phyloP scores from a whole-genome alignment of 2,113 vertebrate species.

The Aspidoscelis tigris region DNA sequence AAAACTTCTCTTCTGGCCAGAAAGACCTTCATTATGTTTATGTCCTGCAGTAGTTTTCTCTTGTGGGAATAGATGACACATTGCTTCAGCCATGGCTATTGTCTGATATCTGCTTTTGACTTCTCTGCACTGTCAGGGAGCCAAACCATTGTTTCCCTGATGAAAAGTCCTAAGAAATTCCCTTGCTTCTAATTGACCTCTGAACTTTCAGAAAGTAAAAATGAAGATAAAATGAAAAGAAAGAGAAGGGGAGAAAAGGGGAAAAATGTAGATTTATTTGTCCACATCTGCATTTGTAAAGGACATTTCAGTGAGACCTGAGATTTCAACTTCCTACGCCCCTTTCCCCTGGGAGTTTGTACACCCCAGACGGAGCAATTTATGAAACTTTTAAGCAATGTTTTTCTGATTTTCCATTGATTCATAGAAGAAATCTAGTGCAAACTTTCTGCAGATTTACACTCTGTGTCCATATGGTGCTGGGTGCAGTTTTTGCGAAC shows the following conservation, averaged over 20 bases:
- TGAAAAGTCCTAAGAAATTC: constrained; percentile 1
- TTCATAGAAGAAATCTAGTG: too few relatives aligned
- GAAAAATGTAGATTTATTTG: background rate
- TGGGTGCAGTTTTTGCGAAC: too few relatives aligned
- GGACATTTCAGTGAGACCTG: background rate
- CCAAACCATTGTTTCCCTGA: constrained; percentile 11
- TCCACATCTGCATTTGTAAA: background rate
- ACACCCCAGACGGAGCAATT: background rate
- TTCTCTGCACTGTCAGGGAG: background rate
- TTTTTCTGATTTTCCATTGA: too few relatives aligned
- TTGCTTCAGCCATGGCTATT: background rate
- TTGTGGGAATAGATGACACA: background rate
- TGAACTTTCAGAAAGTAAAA: background rate
- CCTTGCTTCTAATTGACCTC: constrained; percentile 12
- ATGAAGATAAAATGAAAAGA: too few relatives aligned
- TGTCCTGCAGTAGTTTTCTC: background rate
- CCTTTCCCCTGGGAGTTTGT: background rate
- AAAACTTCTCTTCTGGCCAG: background rate
- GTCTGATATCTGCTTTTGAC: background rate
- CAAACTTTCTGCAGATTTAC: too few relatives aligned
- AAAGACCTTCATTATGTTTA: background rate
- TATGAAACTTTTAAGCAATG: too few relatives aligned
- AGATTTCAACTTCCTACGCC: background rate
- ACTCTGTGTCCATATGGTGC: too few relatives aligned
- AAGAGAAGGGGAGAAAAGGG: too few relatives aligned